Evolutionary conservation across 1,140 invertebrate species (phyloP), one percentile per base, ranked within the genome.

Genomic region (Ips typographus): DNA sequence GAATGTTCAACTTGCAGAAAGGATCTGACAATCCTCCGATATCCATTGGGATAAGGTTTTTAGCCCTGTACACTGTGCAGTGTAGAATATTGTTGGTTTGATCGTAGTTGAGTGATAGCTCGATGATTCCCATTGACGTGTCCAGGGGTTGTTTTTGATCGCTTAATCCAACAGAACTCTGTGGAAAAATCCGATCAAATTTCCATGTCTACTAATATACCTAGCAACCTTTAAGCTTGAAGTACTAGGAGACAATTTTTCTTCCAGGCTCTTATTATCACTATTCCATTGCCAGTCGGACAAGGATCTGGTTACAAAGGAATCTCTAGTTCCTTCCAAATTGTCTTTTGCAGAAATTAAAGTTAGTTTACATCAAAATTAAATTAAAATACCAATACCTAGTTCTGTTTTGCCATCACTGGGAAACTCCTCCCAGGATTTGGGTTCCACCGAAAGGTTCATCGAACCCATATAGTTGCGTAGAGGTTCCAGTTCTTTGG

Each of bases 21-120:
- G 94, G 93, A 85, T 97, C 94, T 2, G 93, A 89, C n/a, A 95
- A 83, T 1, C 94, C 94, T 73, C 93, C 90, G 71, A 91, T 91
- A 78, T 97, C 94, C 90, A 94, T 96, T 7, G 92, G 88, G 61
- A 89, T 90, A 6, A 97, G 81, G 72, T 89, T 87, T 57, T 88
- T 82, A 0, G 90, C 90, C 66, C 91, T 84, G 65, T 91, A 85
- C 37, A 95, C 85, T 1, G 89, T 90, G 76, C 92, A 93, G 72
- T 94, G 90, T 7, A 96, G 82, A 8, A 89, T 90, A 70, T 90
- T 89, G 49, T 87, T 88, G 6, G 84, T 81, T 67, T 89, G 88
- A 72, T 94, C 90, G 80, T 93, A 94, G n/a, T 88, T 85, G 44
- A 95, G 78, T 22, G 90, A 89, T 51, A 94, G 85, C 78, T 94